These are phyloP conservation scores for Haemorhous mexicanus DNA, from an alignment of 2,113 vertebrate genomes.

Conservation along the genomic window DNA sequence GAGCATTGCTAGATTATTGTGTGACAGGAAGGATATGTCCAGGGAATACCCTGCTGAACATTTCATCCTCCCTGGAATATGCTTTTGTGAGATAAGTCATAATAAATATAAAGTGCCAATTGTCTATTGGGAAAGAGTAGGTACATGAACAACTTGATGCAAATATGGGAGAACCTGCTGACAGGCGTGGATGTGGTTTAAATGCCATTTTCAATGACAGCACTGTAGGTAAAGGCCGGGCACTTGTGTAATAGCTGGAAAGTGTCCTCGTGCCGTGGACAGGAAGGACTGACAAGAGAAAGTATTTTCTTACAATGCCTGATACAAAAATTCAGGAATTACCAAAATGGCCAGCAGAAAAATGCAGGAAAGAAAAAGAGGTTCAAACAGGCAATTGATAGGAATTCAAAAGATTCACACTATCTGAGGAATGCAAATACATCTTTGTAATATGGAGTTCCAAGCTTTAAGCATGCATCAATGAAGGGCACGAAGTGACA, in stretches of 20 bases:
- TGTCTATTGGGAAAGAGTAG: background rate
- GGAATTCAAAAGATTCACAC: background rate
- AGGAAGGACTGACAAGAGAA: slow-evolving; percentile 32
- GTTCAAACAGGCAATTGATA: background rate
- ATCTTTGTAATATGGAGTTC: background rate
- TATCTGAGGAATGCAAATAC: background rate
- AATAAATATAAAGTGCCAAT: background rate
- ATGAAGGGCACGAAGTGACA: background rate
- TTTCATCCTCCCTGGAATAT: background rate
- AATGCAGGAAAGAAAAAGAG: slow-evolving; percentile 1
- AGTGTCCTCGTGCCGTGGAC: background rate
- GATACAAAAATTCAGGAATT: slow-evolving; percentile 48
- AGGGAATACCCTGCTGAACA: background rate
- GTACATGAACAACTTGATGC: background rate
- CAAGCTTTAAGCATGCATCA: background rate
- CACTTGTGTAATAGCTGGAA: background rate
- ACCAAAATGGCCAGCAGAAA: slow-evolving; percentile 15
- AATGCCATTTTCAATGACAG: background rate
- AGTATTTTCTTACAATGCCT: slow-evolving; percentile 41
- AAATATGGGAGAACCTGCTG: background rate
- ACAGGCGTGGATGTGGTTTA: background rate
- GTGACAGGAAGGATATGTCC: background rate
- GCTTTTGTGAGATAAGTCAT: slow-evolving; percentile 9
- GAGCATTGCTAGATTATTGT: background rate
- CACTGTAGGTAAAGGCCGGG: background rate